Evolutionary conservation across 2,797 vertebrate species (phyloP), one percentile per base, ranked within the genome.

Genomic region (Odontamblyopus lacepedii): DNA sequence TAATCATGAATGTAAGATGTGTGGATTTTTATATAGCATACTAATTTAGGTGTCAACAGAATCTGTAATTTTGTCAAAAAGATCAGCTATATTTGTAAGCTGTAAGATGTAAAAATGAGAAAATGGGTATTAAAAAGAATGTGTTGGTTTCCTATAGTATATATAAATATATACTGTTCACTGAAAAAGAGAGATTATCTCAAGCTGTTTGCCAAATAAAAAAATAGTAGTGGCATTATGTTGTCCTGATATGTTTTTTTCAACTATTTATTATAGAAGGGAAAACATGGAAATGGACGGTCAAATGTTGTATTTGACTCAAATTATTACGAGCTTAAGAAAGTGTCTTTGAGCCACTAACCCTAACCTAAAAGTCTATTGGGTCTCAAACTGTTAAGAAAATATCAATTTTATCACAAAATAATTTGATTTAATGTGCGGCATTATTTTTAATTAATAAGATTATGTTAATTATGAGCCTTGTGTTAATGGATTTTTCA

Each of bases 11-110:
- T 95, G 93, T 95, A 94, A 90, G 93, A 91, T 85, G 91, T 92
- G 91, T 92, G 92, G 88, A 72, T 90, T 91, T 91, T 90, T 94
- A 93, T 94, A 94, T 93, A 94, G 90, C 88, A 91, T 90, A 93
- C 82, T 90, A 86, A 92, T 93, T 90, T 91, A 88, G 93, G 90
- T 94, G 94, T 94, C 86, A 79, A 93, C 87, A 88, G 85, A 93
- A 90, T 81, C 88, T 89, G 89, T 93, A 91, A 92, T 93, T 94
- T 94, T 95, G 93, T 94, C 92, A 90, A 93, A 94, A 93, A 94
- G 92, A 94, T 94, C 94, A 93, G 94, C 93, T 95, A 94, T 92
- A 94, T 95, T 95, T 95, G 93, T 94, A 94, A 95, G 92, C 91
- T 94, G 93, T 94, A 94, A 92, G 88, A 93, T 94, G 93, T 94